Base-by-base conservation (phyloP, 1,140 invertebrate genomes). In the Brachionus calyciflorus region DNA sequence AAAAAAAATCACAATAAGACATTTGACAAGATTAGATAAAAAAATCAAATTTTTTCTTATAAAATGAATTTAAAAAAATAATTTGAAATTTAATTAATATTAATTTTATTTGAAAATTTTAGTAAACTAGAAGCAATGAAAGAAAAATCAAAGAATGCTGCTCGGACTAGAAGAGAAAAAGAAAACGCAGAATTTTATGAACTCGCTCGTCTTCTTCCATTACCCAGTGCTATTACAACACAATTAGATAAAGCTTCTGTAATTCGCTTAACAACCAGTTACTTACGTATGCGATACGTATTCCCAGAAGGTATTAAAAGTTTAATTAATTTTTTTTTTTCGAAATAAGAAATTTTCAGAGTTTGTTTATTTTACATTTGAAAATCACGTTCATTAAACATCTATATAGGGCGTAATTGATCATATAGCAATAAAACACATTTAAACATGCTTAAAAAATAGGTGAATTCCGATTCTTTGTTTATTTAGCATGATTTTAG, bases 121-220 rank as follows among this genome's bases (percentile, higher is more conserved):
- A 73, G 69, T 9, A 73, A 73, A 55, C 57, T 77, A 48, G 76
- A 77, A 77, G 76, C 76, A 26, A 84, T 86, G 83, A 79, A 84
- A 57, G 79, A 81, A n/a, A 98, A 98, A 84, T 95, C 93, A 51
- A 88, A 94, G 80, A 94, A 98, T 85, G 95, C 95, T 40, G 96
- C 96, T 1, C 88, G 95, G 57, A 94, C 92, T 6, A 86, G 96
- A 40, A 89, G 95, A 41, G 94, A 94, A 26, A 98, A 98, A 82
- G 96, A 98, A 86, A 98, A 98, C 87, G 96, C 92, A 83, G 95
- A 98, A 86, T 98, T 98, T 87, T 96, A 96, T 87, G 94, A 97
- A 87, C 87, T 98, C 84, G 94, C 95, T 78, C 97, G 97, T 87
- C 92, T 98, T 91, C 87, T 98, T 79, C 95, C 95, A 0, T 88